A percentile compares a stretch with the other conserved stretches of the same genome.
Conservation (phyloP, 2,113 vertebrate species). For the Carassius carassius region DNA sequence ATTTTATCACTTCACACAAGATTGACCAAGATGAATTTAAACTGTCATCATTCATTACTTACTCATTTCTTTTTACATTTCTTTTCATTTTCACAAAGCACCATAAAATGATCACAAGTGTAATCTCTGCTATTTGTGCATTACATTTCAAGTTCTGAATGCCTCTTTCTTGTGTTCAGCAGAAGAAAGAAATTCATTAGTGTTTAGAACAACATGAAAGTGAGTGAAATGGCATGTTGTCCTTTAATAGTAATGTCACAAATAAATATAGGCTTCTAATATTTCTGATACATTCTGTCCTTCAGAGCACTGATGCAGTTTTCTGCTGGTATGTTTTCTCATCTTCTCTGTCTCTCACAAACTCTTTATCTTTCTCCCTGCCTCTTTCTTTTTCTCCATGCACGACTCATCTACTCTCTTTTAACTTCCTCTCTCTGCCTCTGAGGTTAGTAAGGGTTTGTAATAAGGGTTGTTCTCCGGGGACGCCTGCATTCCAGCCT, state of each 20-base stretch:
- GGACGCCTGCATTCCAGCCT: slow-evolving; percentile 30
- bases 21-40: neutral
- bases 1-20: neutral
- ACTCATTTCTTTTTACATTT: no score
- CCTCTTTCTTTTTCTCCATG: slow-evolving; percentile 29
- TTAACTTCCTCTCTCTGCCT: slow-evolving; percentile 17
- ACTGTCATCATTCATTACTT: neutral
- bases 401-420: slow-evolving; percentile 18
- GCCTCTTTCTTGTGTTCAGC: neutral
- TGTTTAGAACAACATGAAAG: neutral
- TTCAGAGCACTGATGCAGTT: neutral
- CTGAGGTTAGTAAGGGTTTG: slow-evolving; percentile 38
- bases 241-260: neutral
- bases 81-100: neutral
- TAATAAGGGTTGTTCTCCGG: slow-evolving; percentile 45
- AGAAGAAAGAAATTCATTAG: neutral
- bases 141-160: neutral
- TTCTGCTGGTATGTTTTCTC: slow-evolving; percentile 11
- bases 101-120: neutral
- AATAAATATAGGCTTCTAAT: neutral
- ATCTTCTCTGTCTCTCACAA: neutral
- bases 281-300: neutral
- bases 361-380: slow-evolving; percentile 1
- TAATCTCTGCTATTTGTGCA: neutral
- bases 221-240: neutral